A percentile compares a stretch with the other conserved stretches of the same genome.
phyloP scores from a whole-genome alignment of 2,888 invertebrate species.

The Frankliniella fusca region DNA sequence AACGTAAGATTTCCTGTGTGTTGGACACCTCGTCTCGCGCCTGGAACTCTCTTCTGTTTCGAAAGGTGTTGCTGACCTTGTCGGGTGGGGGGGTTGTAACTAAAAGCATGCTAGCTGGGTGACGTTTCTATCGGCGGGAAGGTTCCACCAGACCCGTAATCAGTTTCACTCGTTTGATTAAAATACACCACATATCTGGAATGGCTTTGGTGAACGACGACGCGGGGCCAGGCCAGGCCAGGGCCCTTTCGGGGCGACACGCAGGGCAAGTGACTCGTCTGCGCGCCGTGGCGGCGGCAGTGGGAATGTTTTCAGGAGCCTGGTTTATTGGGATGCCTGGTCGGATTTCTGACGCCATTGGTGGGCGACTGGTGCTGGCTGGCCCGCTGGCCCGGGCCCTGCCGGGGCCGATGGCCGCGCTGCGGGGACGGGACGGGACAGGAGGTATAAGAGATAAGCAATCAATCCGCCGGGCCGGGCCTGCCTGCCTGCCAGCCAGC shows the following conservation, averaged over 20 bases:
- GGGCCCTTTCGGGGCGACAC: neutral
- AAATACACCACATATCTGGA: too few species aligned
- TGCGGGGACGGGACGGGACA: neutral
- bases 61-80: too few species aligned
- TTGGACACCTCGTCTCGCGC: too few species aligned
- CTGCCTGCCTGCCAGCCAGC: too few species aligned
- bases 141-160: too few species aligned
- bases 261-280: neutral
- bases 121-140: too few species aligned
- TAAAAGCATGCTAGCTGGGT: too few species aligned
- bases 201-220: neutral
- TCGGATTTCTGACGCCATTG: slow-evolving; percentile 8
- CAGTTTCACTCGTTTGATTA: too few species aligned
- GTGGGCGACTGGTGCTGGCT: neutral
- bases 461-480: neutral
- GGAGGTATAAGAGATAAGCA: slow-evolving; percentile 18
- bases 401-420: neutral
- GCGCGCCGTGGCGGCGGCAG: neutral
- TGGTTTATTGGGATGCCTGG: slow-evolving; percentile 12
- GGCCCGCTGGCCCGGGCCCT: neutral
- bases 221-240: neutral
- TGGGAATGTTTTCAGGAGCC: neutral
- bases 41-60: too few species aligned
- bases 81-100: too few species aligned
- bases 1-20: too few species aligned